Evolutionary conservation across 2,888 invertebrate species (phyloP).

Genomic region (Oscheius sp.): DNA sequence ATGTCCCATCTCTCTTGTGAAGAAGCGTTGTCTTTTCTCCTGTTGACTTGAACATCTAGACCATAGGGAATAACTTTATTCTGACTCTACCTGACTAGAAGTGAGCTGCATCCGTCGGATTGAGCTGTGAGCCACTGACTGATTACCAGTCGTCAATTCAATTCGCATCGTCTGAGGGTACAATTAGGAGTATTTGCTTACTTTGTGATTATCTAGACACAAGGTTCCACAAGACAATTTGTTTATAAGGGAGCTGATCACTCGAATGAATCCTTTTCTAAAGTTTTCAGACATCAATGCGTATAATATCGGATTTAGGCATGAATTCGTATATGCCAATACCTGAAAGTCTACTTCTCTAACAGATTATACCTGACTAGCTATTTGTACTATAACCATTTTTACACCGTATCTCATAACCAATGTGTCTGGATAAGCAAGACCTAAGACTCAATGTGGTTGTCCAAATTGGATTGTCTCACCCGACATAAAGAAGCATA

Average conservation of each 20-base stretch:
- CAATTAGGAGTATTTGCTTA: not conserved
- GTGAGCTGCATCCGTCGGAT: conserved; percentile 7
- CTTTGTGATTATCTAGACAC: conserved; percentile 39
- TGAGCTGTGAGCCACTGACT: conserved; percentile 10
- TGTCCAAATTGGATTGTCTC: not conserved
- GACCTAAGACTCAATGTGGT: conserved; percentile 36
- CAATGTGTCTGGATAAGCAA: conserved; percentile 65
- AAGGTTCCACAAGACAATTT: conserved; percentile 40
- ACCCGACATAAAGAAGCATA: conserved; percentile 73
- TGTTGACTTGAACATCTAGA: not conserved
- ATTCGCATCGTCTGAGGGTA: conserved; percentile 26
- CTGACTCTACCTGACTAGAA: conserved; percentile 6
- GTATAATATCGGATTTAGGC: conserved; percentile 92
- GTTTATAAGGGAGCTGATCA: conserved; percentile 39
- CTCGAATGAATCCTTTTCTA: conserved; percentile 77
- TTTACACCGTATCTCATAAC: conserved; percentile 63
- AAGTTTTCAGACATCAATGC: conserved; percentile 93
- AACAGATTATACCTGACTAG: conserved; percentile 57
- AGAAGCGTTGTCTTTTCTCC: conserved; percentile 5
- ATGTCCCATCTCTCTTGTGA: not conserved
- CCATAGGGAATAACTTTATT: not conserved
- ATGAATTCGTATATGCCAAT: conserved; percentile 88
- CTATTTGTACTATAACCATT: conserved; percentile 64
- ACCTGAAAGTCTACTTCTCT: conserved; percentile 39
- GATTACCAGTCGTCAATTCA: conserved; percentile 33